Evolutionary conservation across 2,113 vertebrate species (phyloP), one percentile per base, ranked within the genome.

Genomic region (Cyprinodon brontotheroides): DNA sequence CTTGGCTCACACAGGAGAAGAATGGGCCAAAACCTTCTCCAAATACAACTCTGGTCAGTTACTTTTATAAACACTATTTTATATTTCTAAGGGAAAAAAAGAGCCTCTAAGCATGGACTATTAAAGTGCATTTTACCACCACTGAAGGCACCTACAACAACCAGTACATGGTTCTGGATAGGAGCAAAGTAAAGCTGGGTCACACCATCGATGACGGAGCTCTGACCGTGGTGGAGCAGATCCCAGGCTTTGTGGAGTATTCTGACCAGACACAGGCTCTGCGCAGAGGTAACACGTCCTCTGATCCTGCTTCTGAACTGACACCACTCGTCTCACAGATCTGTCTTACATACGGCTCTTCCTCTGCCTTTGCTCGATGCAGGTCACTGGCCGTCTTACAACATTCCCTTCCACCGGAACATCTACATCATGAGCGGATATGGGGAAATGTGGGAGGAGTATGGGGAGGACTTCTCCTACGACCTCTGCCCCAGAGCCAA

Each of bases 371-470:
- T 37, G 20, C 22, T 70, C 36, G 11, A 14, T 0, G 9, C 91
- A 98, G 97, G 97, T 78, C 97, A 97, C 65, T 98, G 97, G 97
- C 95, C 97, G 1, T 98, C 97, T 60, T 98, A 98, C 85, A 98
- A 98, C 39, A 81, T 98, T n/a, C 97, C 97, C 65, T 98, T 98
- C 89, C 96, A 98, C 85, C 68, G 84, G 63, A 94, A 86, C 48
- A 95, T 97, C 89, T 98, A 97, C 91, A 86, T 72, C 38, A 89
- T 94, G 88, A 98, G 97, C 10, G 97, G 97, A 3, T 98, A 98
- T 11, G 74, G 74, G 0, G 3, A 92, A n/a, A 93, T 96, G 0
- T 95, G 95, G 82, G 39, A 91, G 81, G 76, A 90, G 40, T 72
- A 94, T 0, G 97, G 97, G 10, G 87, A 96, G 37, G 95, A 97